phyloP scores from a whole-genome alignment of 2,113 vertebrate genomes.

The Melozone crissalis region DNA sequence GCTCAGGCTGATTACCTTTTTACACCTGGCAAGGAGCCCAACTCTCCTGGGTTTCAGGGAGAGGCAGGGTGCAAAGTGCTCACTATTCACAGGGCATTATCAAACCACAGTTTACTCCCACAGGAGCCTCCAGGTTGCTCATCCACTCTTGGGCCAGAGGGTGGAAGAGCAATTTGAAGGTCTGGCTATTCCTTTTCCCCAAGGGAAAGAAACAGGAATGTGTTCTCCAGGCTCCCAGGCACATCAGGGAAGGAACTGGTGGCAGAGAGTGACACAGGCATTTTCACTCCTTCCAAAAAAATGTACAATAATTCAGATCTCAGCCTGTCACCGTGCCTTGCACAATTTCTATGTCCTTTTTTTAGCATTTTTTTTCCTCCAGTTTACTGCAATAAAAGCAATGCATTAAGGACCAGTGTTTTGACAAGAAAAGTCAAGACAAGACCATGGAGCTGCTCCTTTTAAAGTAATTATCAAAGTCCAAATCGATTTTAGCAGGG shows the following conservation, averaged over 20 bases:
- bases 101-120: not conserved
- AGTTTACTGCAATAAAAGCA: not conserved
- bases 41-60: not conserved
- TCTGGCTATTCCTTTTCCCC: not conserved
- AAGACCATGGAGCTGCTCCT: not conserved
- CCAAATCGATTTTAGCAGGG: not conserved
- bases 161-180: not conserved
- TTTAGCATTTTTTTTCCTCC: not conserved
- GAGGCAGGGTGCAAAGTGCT: not conserved
- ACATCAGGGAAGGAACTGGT: not conserved
- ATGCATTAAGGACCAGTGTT: not conserved
- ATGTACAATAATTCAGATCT: not conserved
- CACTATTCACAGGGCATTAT: not conserved
- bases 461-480: slow-evolving; percentile 3
- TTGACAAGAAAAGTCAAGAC: not conserved
- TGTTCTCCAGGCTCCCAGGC: not conserved
- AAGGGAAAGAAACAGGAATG: not conserved
- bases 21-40: not conserved
- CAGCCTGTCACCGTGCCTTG: not conserved
- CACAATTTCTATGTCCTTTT: not conserved
- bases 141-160: not conserved
- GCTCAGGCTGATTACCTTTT: not conserved
- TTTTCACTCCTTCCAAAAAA: not conserved
- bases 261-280: not conserved
- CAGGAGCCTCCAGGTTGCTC: not conserved